phyloP scores from a whole-genome alignment of 2,888 invertebrate genomes.

The Chydorus sphaericus region DNA sequence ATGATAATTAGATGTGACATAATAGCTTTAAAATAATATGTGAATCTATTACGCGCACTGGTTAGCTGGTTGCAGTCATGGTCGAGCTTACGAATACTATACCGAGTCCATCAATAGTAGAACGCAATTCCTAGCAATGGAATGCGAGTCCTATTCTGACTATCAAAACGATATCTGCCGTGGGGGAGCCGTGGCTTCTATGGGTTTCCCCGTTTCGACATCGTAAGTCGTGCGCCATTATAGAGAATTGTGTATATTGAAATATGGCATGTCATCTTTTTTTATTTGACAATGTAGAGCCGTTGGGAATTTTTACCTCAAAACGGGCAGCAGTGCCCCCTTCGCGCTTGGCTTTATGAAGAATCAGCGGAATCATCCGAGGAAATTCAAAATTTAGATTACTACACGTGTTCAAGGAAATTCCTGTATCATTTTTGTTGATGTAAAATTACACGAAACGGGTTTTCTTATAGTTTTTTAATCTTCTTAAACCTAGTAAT shows the following conservation, averaged over 20 bases:
- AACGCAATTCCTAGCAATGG: background rate
- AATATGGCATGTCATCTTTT: too few species aligned
- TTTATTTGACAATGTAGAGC: slow-evolving; percentile 23
- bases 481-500: too few species aligned
- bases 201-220: slow-evolving; percentile 6
- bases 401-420: too few species aligned
- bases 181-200: background rate
- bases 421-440: too few species aligned
- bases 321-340: slow-evolving; percentile 40
- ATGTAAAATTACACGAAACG: too few species aligned
- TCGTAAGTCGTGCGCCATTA: too few species aligned
- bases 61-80: slow-evolving; percentile 27
- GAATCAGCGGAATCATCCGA: too few species aligned
- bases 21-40: background rate
- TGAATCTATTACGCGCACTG: slow-evolving; percentile 21
- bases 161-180: background rate
- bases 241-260: too few species aligned
- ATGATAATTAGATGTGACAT: too few species aligned
- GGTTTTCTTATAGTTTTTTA: too few species aligned
- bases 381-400: too few species aligned
- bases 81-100: slow-evolving; percentile 26
- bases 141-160: background rate
- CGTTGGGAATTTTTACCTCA: slow-evolving; percentile 43
- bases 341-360: slow-evolving; percentile 40
- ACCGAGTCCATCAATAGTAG: slow-evolving; percentile 26